Base-by-base conservation (phyloP, 1,140 invertebrate species). In the Araneus ventricosus region DNA sequence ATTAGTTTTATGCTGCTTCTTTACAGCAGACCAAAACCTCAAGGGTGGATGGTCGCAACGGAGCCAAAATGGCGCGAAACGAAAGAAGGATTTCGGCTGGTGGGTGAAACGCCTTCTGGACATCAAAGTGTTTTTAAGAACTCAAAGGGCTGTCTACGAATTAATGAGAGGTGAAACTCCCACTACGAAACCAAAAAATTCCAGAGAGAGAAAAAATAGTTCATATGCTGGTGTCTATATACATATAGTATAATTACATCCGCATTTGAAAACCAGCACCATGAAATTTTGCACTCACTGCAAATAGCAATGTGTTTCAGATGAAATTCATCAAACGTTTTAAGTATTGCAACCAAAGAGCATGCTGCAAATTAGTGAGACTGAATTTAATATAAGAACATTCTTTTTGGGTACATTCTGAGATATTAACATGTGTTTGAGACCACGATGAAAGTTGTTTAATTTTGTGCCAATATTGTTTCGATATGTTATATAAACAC, bases 21-120 rank as follows among this genome's bases (percentile, higher is more conserved):
- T 24, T 90, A n/a, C 70, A 8, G 45, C 67, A 79, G 75, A 91
- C 89, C 89, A 91, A 84, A 91, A 57, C 63, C 84, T 63, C 79
- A n/a, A n/a, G n/a, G 89, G 84, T 91, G 89, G 89, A 91, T 79
- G 84, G 89, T 84, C 14, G n/a, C 82, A 59, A 79, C 57, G 70
- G 45, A 84, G 10, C 61, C 61, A 67, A 41, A 39, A 70, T 41
- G 34, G 37, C 59, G 37, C 30, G 14, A 37, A 67, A 70, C 41
- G 87, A 88, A 88, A 70, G 41, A 67, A 41, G 2, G 17, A 61
- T 75, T 88, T 87, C 27, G 4, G 39, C 61, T n/a, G 22, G 34
- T 67, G 34, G 27, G 37, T 30, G 37, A 70, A 45, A 8, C 24
- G 41, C 85, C 27, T 87, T 63, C 8, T 8, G 10, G 85, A 63